Evolutionary conservation across 2,113 vertebrate species (phyloP).

Genomic region (Siphamia tubifer): DNA sequence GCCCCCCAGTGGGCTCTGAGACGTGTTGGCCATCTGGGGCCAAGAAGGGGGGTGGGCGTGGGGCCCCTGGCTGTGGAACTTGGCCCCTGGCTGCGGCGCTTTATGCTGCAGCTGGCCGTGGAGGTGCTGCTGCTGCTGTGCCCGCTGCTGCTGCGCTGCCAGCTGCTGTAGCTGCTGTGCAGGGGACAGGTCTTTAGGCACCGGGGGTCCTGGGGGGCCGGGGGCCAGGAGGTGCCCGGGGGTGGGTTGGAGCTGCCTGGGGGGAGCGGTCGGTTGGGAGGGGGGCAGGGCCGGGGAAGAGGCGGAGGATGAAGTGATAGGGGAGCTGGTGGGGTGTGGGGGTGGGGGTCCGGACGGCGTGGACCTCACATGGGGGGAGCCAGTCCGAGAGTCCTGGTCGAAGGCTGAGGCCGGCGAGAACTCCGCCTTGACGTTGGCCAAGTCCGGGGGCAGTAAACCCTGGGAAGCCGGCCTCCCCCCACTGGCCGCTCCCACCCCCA

Average conservation of each 20-base stretch:
- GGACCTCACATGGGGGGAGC: constrained; percentile 87
- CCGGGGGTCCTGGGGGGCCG: constrained; percentile 60
- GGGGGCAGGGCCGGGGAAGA: constrained; percentile 82
- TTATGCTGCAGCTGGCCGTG: constrained; percentile 92
- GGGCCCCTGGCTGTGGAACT: constrained; percentile 77
- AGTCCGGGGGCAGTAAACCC: constrained; percentile 79
- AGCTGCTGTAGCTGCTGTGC: constrained; percentile 87
- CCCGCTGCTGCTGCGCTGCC: constrained; percentile 87
- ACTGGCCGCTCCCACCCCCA: constrained; percentile 25
- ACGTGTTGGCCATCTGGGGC: constrained; percentile 81
- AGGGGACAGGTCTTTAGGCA: constrained; percentile 83
- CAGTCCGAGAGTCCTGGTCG: constrained; percentile 86
- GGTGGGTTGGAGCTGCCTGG: constrained; percentile 80
- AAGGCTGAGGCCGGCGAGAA: constrained; percentile 86
- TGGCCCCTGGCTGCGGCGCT: constrained; percentile 76
- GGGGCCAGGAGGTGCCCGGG: constrained; percentile 71
- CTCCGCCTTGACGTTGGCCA: constrained; percentile 88
- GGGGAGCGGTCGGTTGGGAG: constrained; percentile 75
- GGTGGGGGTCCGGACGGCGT: constrained; percentile 82
- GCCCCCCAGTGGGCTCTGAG: constrained; percentile 84
- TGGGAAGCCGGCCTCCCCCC: constrained; percentile 24
- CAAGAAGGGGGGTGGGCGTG: constrained; percentile 84
- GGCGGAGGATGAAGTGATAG: constrained; percentile 75
- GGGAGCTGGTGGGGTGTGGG: constrained; percentile 84
- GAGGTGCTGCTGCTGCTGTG: constrained; percentile 84